Evolutionary conservation across 2,797 vertebrate genomes (phyloP).

Genomic region (Arctocebus calabarensis): DNA sequence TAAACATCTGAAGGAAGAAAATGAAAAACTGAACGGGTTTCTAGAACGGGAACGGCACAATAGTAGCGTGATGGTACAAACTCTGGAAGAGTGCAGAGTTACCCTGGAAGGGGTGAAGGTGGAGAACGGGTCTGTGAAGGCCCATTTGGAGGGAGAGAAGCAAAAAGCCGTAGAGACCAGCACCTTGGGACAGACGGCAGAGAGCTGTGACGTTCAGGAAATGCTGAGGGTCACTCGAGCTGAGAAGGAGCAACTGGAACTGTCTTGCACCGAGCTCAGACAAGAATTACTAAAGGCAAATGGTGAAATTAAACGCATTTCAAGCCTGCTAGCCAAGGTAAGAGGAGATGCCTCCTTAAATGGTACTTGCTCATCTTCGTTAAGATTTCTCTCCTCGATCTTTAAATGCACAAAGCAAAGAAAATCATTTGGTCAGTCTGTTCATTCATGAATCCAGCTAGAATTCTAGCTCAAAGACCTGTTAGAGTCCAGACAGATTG

Average conservation of each 20-base stretch:
- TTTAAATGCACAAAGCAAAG: background rate
- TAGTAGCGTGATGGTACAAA: conserved; percentile 81
- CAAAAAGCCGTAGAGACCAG: conserved; percentile 92
- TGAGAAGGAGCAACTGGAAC: conserved; percentile 94
- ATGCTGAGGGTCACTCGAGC: conserved; percentile 91
- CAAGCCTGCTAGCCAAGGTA: conserved; percentile 92
- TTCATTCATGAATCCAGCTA: background rate
- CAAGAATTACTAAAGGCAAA: conserved; percentile 93
- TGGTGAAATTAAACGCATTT: conserved; percentile 90
- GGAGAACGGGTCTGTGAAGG: conserved; percentile 93
- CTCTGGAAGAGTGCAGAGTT: conserved; percentile 89
- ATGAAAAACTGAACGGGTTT: conserved; percentile 88
- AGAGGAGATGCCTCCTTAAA: conserved; percentile 50
- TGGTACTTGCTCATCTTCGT: background rate
- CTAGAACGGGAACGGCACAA: conserved; percentile 90
- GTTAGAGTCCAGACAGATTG: background rate
- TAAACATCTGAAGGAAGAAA: conserved; percentile 91
- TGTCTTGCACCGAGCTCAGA: conserved; percentile 91
- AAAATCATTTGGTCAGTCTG: background rate
- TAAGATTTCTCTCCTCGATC: background rate
- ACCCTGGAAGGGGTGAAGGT: conserved; percentile 90
- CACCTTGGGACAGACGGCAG: conserved; percentile 84
- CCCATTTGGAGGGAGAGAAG: conserved; percentile 93
- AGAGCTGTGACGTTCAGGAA: conserved; percentile 91
- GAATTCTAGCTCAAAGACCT: background rate